These are phyloP conservation scores for Philaethria dido DNA, from an alignment of 2,888 invertebrate genomes.

Conservation along the genomic window DNA sequence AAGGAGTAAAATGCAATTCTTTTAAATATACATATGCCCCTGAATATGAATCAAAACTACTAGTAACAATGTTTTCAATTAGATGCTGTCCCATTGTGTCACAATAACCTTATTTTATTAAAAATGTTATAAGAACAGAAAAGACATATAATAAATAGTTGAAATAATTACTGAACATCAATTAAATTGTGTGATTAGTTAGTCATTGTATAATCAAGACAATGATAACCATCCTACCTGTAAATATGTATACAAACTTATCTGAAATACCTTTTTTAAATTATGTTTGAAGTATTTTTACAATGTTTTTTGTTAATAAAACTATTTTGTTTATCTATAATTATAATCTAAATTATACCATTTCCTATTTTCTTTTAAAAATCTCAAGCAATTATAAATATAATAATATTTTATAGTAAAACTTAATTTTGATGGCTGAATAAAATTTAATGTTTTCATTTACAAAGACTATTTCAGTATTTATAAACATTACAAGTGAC, in stretches of 20 bases:
- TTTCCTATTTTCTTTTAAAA: background rate
- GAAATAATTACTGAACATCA: background rate
- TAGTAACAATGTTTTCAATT: too few relatives aligned
- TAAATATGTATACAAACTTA: background rate
- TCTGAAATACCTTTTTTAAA: background rate
- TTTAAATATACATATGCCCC: too few relatives aligned
- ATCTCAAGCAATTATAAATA: background rate
- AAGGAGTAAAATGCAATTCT: too few relatives aligned
- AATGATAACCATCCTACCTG: background rate
- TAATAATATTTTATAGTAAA: background rate
- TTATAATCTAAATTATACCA: background rate
- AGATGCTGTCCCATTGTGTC: too few relatives aligned
- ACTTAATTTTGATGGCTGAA: background rate
- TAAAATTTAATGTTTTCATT: background rate
- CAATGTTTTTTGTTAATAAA: background rate
- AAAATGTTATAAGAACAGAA: too few relatives aligned
- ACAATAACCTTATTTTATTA: too few relatives aligned
- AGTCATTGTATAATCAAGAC: constrained; percentile 10
- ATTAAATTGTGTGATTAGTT: background rate
- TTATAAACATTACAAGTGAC: constrained; percentile 12
- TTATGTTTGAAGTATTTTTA: background rate
- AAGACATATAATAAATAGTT: background rate
- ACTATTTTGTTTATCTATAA: background rate
- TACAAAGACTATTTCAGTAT: background rate
- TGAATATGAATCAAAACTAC: too few relatives aligned